Conservation (phyloP, 2,797 vertebrate species). For the Poecilia wingei region DNA sequence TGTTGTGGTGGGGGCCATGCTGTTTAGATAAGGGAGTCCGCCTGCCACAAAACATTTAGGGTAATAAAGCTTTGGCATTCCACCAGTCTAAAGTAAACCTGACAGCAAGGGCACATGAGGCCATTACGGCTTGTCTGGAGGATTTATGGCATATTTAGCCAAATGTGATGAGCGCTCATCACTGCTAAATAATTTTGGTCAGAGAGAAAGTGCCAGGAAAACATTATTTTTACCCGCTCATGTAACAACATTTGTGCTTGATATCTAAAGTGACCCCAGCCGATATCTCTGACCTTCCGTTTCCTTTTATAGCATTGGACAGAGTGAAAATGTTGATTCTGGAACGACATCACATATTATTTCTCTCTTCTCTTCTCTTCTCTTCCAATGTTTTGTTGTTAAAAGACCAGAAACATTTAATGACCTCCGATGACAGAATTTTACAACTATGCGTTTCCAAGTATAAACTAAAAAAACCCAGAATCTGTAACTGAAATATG, state of each 20-base stretch:
- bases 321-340: no score
- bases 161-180: conserved; percentile 71
- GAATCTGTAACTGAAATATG: neutral
- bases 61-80: conserved; percentile 58
- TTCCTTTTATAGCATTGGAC: no score
- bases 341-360: no score
- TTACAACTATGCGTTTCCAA: neutral
- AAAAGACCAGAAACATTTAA: neutral
- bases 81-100: conserved; percentile 68
- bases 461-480: neutral
- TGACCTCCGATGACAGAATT: neutral
- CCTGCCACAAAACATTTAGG: conserved; percentile 65
- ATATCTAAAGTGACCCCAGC: neutral
- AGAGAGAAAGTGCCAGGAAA: conserved; percentile 21
- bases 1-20: conserved; percentile 56
- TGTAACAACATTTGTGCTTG: neutral
- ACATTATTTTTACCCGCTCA: neutral
- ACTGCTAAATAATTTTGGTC: conserved; percentile 55
- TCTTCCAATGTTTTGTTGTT: neutral
- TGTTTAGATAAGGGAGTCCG: conserved; percentile 64
- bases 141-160: conserved; percentile 74
- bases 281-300: neutral
- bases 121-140: conserved; percentile 76
- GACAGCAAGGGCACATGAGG: conserved; percentile 73
- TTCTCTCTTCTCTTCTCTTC: neutral